Percentiles rank a stretch among this genome's conserved stretches.
These are phyloP conservation scores for Sakesphorus luctuosus DNA, from an alignment of 2,113 vertebrate species.

Conservation along the genomic window DNA sequence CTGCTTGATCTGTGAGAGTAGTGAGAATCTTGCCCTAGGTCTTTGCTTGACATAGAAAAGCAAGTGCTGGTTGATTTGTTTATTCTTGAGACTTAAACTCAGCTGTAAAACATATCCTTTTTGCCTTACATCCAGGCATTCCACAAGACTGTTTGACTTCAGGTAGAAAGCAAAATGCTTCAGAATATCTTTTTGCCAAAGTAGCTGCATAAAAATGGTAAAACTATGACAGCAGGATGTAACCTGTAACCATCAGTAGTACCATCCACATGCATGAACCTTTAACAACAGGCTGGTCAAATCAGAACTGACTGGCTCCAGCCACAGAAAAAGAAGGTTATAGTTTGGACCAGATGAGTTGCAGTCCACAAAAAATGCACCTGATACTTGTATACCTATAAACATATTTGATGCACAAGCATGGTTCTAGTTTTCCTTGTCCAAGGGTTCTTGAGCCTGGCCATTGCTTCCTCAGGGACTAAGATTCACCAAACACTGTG, in stretches of 20 bases:
- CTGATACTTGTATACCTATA: neutral
- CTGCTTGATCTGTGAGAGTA: slow-evolving; percentile 14
- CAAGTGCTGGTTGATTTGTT: slow-evolving; percentile 52
- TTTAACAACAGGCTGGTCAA: neutral
- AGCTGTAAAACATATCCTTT: slow-evolving; percentile 27
- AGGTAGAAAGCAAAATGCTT: slow-evolving; percentile 41
- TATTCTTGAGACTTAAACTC: slow-evolving; percentile 34
- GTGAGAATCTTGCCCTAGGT: slow-evolving; percentile 62
- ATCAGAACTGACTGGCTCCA: neutral
- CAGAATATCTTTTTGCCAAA: slow-evolving; percentile 28
- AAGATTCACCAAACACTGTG: neutral
- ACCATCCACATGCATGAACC: neutral
- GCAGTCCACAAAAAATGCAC: neutral
- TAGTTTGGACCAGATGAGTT: neutral
- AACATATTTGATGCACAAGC: neutral
- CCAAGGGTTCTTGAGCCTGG: neutral
- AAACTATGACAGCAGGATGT: neutral
- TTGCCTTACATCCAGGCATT: neutral
- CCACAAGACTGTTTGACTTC: slow-evolving; percentile 18
- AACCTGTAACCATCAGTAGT: neutral
- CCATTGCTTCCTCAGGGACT: neutral
- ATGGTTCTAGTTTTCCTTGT: neutral
- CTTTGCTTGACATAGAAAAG: slow-evolving; percentile 44
- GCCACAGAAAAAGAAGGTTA: neutral
- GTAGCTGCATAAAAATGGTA: neutral